Percentiles rank a stretch among this genome's conserved stretches.
These are phyloP conservation scores for Trachelus tabidus DNA, from an alignment of 2,888 invertebrate species.

Conservation along the genomic window DNA sequence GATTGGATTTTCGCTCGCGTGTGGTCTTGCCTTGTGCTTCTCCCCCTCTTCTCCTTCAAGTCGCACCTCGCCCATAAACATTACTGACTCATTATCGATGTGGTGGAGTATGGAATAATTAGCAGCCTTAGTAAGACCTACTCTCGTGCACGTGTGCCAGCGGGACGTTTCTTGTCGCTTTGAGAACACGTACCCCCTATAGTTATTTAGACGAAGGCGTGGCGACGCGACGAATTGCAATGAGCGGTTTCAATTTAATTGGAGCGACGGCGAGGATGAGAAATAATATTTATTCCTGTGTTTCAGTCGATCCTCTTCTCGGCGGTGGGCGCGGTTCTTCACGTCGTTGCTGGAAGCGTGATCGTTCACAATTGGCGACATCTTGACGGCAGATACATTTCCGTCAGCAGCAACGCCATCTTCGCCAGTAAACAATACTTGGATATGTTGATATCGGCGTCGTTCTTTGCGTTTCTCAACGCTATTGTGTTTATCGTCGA, in stretches of 20 bases:
- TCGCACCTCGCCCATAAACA: background rate
- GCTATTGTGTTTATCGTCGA: slow-evolving; percentile 73
- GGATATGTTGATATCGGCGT: slow-evolving; percentile 75
- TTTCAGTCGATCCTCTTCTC: slow-evolving; percentile 72
- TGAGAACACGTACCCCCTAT: background rate
- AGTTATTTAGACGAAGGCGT: background rate
- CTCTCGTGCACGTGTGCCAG: background rate
- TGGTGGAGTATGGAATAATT: slow-evolving; percentile 33
- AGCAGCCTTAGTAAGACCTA: slow-evolving; percentile 47
- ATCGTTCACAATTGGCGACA: slow-evolving; percentile 70
- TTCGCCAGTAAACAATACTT: slow-evolving; percentile 76
- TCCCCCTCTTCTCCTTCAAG: background rate
- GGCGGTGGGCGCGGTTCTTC: slow-evolving; percentile 72
- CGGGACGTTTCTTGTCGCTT: background rate
- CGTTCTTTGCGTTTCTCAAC: slow-evolving; percentile 73
- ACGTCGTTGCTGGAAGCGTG: slow-evolving; percentile 74
- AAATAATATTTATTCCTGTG: slow-evolving; percentile 9
- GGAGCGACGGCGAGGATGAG: background rate
- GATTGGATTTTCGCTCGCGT: background rate
- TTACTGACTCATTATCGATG: background rate
- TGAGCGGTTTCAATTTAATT: background rate
- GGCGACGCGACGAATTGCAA: background rate
- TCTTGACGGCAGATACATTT: slow-evolving; percentile 52
- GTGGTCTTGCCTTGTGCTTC: background rate
- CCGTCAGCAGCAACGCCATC: slow-evolving; percentile 64